Evolutionary conservation across 2,113 vertebrate species (phyloP).

Genomic region (Nothobranchius kuhntae): DNA sequence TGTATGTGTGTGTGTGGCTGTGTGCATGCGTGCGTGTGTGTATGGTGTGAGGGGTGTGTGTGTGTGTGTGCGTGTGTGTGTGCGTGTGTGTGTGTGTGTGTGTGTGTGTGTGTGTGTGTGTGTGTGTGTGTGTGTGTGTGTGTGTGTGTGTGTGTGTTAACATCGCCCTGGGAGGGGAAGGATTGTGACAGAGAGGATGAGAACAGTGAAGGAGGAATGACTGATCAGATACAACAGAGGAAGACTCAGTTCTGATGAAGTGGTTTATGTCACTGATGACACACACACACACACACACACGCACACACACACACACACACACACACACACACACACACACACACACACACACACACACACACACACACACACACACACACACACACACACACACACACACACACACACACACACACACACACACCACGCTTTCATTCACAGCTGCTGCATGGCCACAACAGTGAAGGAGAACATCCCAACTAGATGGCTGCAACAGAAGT

Average conservation of each 20-base stretch:
- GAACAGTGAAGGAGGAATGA: background rate
- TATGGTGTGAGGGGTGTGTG: conserved; percentile 28
- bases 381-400: conserved; percentile 4
- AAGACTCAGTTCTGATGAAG: conserved; percentile 17
- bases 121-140: background rate
- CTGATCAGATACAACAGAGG: background rate
- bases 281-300: background rate
- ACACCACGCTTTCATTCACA: conserved; percentile 44
- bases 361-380: conserved; percentile 1
- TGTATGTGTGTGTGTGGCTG: no score
- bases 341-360: background rate
- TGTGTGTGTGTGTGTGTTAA: conserved; percentile 23
- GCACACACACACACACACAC: conserved; percentile 1
- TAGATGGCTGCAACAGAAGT: background rate
- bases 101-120: conserved; percentile 5
- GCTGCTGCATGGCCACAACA: conserved; percentile 63
- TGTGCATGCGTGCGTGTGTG: no score
- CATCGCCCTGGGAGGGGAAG: conserved; percentile 17
- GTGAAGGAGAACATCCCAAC: conserved; percentile 52
- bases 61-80: conserved; percentile 22
- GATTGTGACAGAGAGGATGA: background rate
- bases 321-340: conserved; percentile 1
- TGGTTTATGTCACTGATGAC: conserved; percentile 22
- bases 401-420: no score
- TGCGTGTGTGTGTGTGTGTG: conserved; percentile 18